phyloP scores from a whole-genome alignment of 1,140 invertebrate genomes.

The Eufriesea mexicana region DNA sequence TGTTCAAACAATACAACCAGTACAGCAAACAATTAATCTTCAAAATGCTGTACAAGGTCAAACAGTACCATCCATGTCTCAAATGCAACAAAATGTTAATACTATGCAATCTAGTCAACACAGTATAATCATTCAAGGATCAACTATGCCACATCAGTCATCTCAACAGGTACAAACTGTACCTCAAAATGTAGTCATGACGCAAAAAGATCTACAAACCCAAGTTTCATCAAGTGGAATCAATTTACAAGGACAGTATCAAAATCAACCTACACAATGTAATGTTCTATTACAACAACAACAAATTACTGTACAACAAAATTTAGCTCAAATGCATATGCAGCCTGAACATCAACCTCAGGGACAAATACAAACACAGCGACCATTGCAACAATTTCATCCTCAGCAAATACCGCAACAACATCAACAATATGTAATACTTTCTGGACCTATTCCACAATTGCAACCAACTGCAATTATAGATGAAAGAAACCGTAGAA shows the following conservation, averaged over 20 bases:
- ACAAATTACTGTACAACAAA: slow-evolving; percentile 59
- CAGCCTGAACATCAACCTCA: slow-evolving; percentile 59
- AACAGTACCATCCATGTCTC: slow-evolving; percentile 37
- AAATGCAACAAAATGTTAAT: slow-evolving; percentile 64
- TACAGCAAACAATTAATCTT: slow-evolving; percentile 46
- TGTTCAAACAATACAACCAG: slow-evolving; percentile 49
- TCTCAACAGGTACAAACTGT: slow-evolving; percentile 57
- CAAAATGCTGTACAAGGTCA: slow-evolving; percentile 62
- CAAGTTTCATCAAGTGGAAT: slow-evolving; percentile 47
- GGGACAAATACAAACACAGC: slow-evolving; percentile 58
- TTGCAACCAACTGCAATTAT: slow-evolving; percentile 65
- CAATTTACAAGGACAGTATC: slow-evolving; percentile 59
- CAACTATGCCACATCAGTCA: slow-evolving; percentile 53
- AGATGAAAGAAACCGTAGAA: slow-evolving; percentile 78
- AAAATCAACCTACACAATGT: slow-evolving; percentile 55
- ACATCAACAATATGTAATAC: slow-evolving; percentile 70
- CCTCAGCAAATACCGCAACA: slow-evolving; percentile 62
- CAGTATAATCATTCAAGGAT: slow-evolving; percentile 51
- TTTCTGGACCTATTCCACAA: slow-evolving; percentile 68
- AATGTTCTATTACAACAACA: slow-evolving; percentile 62
- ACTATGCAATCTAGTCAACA: slow-evolving; percentile 62
- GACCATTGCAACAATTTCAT: slow-evolving; percentile 66
- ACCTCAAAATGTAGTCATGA: slow-evolving; percentile 45
- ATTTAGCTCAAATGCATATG: slow-evolving; percentile 50
- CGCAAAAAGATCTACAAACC: slow-evolving; percentile 60